Conservation (phyloP, 2,113 vertebrate genomes). For the Embiotoca jacksoni region DNA sequence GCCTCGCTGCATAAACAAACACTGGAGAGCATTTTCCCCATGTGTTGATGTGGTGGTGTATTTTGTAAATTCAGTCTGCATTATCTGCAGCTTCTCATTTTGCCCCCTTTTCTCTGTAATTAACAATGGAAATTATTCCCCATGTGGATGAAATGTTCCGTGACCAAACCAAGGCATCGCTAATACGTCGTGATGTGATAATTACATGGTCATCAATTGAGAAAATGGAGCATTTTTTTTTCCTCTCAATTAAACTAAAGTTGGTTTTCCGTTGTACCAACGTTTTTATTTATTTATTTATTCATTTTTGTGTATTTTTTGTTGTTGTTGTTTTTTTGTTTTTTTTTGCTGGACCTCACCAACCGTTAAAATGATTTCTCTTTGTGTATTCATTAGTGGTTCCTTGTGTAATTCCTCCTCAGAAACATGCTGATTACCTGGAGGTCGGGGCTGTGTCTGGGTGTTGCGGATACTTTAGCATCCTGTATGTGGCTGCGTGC, state of each 20-base stretch:
- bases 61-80: constrained; percentile 1
- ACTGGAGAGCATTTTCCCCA: neutral
- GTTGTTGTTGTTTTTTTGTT: neutral
- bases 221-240: constrained; percentile 69
- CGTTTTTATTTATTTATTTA: constrained; percentile 19
- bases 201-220: constrained; percentile 70
- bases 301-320: neutral
- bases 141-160: constrained; percentile 60
- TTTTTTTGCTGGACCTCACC: constrained; percentile 7
- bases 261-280: constrained; percentile 23
- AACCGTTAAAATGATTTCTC: constrained; percentile 42
- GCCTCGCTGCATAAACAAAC: neutral
- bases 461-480: neutral
- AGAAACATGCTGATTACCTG: constrained; percentile 29
- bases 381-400: constrained; percentile 39
- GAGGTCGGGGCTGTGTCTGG: constrained; percentile 3
- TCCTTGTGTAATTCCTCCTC: constrained; percentile 17
- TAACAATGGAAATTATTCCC: constrained; percentile 63
- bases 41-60: neutral
- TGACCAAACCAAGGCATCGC: constrained; percentile 56
- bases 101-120: constrained; percentile 37
- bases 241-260: constrained; percentile 71
- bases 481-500: constrained; percentile 15
- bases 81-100: constrained; percentile 17
- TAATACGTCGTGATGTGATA: constrained; percentile 60